These are phyloP conservation scores for Idaea straminata DNA, from an alignment of 2,888 invertebrate genomes.

Conservation along the genomic window DNA sequence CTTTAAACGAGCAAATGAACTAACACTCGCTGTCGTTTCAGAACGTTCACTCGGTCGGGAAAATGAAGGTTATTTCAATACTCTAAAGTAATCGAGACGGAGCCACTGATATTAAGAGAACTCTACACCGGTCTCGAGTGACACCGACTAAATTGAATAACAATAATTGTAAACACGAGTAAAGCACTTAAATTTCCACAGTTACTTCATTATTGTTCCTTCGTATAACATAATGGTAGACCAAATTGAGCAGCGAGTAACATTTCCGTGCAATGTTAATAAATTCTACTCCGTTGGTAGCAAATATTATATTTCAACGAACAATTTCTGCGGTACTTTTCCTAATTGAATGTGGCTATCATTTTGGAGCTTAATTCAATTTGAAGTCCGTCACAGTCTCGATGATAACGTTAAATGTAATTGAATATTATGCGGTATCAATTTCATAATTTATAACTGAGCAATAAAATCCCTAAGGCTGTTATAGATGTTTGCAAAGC, in stretches of 20 bases:
- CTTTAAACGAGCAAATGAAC: slow-evolving; percentile 22
- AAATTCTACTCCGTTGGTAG: slow-evolving; percentile 28
- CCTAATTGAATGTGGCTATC: slow-evolving; percentile 40
- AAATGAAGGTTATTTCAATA: slow-evolving; percentile 2
- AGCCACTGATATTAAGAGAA: too few relatives aligned
- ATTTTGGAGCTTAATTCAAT: slow-evolving; percentile 33
- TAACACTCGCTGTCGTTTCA: slow-evolving; percentile 12
- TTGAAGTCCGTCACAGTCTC: slow-evolving; percentile 28
- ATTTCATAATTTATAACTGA: slow-evolving; percentile 49
- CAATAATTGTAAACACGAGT: slow-evolving; percentile 2
- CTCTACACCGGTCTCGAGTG: background rate
- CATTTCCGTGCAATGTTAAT: slow-evolving; percentile 34
- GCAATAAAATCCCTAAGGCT: slow-evolving; percentile 47
- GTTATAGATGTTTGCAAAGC: slow-evolving; percentile 54
- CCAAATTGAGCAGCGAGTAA: slow-evolving; percentile 42
- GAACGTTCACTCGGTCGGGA: slow-evolving; percentile 6
- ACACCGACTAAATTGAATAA: background rate
- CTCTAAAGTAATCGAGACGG: slow-evolving; percentile 1
- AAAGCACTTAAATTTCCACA: slow-evolving; percentile 20
- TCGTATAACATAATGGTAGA: slow-evolving; percentile 36
- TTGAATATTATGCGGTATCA: slow-evolving; percentile 28
- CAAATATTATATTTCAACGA: slow-evolving; percentile 35
- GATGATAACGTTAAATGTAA: slow-evolving; percentile 29
- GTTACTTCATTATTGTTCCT: slow-evolving; percentile 37
- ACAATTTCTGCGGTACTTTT: slow-evolving; percentile 35